Percentiles rank a stretch among this genome's conserved stretches.
Evolutionary conservation across 2,113 vertebrate species (phyloP).

Genomic region (Podilymbus podiceps): DNA sequence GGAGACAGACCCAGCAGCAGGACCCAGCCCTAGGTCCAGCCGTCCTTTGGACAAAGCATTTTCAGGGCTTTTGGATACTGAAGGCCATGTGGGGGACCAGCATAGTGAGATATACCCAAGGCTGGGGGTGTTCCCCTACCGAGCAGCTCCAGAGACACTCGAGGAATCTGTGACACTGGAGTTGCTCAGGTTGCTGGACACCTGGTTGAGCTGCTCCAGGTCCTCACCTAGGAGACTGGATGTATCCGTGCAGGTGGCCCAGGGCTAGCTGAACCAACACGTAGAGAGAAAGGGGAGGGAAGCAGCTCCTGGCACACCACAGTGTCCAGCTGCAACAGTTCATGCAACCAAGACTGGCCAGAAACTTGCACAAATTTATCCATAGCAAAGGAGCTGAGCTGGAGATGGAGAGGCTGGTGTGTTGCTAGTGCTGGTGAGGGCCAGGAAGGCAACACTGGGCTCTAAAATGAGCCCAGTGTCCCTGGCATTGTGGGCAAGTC

Average conservation of each 20-base stretch:
- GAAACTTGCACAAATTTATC: neutral
- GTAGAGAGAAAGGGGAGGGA: neutral
- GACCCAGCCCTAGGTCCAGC: neutral
- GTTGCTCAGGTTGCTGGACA: neutral
- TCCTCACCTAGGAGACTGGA: neutral
- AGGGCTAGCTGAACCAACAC: neutral
- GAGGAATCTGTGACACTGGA: neutral
- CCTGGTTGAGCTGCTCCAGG: neutral
- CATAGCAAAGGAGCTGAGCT: neutral
- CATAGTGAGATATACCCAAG: neutral
- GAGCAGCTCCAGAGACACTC: neutral
- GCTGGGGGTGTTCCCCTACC: rapidly evolving
- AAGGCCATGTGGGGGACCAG: rapidly evolving
- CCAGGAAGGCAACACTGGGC: neutral
- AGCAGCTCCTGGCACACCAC: neutral
- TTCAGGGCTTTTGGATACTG: neutral
- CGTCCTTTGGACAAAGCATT: neutral
- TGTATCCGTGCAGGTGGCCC: neutral
- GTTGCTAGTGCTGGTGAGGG: neutral
- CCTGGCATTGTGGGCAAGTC: rapidly evolving
- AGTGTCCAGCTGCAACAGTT: neutral
- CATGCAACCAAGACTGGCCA: neutral
- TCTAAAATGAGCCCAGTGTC: neutral
- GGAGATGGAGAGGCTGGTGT: neutral
- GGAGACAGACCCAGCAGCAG: neutral